A percentile compares a stretch with the other conserved stretches of the same genome.
Evolutionary conservation across 2,113 vertebrate species (phyloP).

Genomic region (Coracopsis vasa): DNA sequence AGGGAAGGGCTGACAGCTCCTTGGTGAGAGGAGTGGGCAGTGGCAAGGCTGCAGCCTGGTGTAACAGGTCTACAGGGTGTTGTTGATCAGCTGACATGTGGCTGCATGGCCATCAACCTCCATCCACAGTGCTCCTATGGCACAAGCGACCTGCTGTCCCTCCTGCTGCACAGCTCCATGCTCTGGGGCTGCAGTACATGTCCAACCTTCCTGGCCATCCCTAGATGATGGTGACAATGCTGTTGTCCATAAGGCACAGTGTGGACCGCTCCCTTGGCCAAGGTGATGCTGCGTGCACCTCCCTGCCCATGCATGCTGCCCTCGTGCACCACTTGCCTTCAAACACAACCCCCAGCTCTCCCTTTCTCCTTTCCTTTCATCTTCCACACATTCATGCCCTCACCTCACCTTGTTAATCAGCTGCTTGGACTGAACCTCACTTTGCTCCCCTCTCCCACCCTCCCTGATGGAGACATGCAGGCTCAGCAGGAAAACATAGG

Average conservation of each 20-base stretch:
- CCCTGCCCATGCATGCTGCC: not conserved
- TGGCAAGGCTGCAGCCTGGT: rapidly evolving
- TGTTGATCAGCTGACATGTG: rapidly evolving
- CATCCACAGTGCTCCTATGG: rapidly evolving
- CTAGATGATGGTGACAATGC: not conserved
- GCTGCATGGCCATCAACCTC: rapidly evolving
- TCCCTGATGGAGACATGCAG: not conserved
- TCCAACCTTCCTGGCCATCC: not conserved
- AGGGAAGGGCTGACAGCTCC: not conserved
- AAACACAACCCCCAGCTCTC: not conserved
- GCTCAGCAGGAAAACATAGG: not conserved
- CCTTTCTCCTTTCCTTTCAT: not conserved
- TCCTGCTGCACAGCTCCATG: rapidly evolving
- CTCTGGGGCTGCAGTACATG: not conserved
- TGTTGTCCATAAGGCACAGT: not conserved
- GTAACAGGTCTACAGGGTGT: not conserved
- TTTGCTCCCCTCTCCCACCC: not conserved
- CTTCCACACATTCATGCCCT: conserved; percentile 1
- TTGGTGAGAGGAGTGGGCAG: not conserved
- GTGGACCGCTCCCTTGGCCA: not conserved
- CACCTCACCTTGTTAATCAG: not conserved
- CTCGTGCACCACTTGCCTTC: not conserved
- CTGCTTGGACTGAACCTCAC: conserved; percentile 7
- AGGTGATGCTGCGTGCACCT: rapidly evolving
- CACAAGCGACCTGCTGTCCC: not conserved